phyloP scores from a whole-genome alignment of 2,888 invertebrate species.

The Ganaspis brasiliensis region DNA sequence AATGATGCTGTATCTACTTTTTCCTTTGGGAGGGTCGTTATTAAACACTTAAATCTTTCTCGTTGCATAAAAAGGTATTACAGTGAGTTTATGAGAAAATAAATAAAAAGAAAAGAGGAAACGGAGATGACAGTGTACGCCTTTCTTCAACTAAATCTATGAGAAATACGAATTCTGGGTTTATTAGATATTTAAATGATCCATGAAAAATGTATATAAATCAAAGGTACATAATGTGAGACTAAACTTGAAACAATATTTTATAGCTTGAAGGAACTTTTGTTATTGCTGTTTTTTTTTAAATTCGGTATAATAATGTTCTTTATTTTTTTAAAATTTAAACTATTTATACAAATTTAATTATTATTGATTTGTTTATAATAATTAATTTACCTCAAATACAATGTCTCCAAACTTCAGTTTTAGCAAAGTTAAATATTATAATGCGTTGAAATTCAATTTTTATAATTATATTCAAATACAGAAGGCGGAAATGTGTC shows the following conservation, averaged over 20 bases:
- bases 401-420: too few species aligned
- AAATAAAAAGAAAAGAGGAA: constrained; percentile 31
- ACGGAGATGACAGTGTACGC: background rate
- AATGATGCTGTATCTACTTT: constrained; percentile 48
- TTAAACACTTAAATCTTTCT: constrained; percentile 73
- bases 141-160: constrained; percentile 7
- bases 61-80: constrained; percentile 56
- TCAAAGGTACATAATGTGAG: background rate
- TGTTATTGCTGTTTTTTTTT: too few species aligned
- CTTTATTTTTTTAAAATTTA: too few species aligned
- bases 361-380: too few species aligned
- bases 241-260: background rate
- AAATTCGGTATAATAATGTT: too few species aligned
- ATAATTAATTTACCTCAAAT: too few species aligned
- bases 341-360: too few species aligned
- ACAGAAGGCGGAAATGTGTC: too few species aligned
- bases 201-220: background rate
- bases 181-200: constrained; percentile 15
- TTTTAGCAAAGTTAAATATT: too few species aligned
- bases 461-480: too few species aligned
- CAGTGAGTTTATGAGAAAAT: constrained; percentile 32
- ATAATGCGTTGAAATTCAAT: too few species aligned
- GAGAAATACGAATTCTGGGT: background rate
- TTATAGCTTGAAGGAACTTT: too few species aligned
- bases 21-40: constrained; percentile 61